phyloP scores from a whole-genome alignment of 2,797 vertebrate genomes.

The Silurus lanzhouensis region DNA sequence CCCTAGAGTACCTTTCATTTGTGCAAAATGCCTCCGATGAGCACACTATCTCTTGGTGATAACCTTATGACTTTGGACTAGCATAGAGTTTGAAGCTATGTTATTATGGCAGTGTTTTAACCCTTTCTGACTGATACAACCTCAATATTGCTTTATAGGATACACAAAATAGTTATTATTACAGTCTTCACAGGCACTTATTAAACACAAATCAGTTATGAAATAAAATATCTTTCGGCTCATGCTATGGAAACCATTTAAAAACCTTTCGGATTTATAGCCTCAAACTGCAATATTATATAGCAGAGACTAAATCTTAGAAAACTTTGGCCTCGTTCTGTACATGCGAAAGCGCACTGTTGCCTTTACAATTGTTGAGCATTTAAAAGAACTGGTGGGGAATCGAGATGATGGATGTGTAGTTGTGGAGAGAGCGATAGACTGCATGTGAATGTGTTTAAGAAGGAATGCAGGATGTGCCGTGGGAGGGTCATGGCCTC shows the following conservation, averaged over 20 bases:
- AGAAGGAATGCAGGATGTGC: constrained; percentile 74
- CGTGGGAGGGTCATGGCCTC: constrained; percentile 70
- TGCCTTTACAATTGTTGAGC: constrained; percentile 21
- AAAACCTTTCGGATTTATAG: neutral
- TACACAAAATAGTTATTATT: neutral
- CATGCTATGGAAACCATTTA: constrained; percentile 1
- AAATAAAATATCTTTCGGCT: neutral
- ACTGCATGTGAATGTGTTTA: constrained; percentile 78
- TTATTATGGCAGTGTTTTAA: neutral
- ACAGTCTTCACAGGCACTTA: neutral
- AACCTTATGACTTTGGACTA: neutral
- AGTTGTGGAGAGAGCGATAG: constrained; percentile 25
- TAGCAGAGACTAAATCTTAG: neutral
- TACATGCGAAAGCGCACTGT: constrained; percentile 9
- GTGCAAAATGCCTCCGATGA: neutral
- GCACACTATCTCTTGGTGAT: neutral
- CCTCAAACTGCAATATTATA: neutral
- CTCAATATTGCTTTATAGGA: neutral
- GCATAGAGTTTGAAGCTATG: neutral
- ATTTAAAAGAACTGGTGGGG: constrained; percentile 10
- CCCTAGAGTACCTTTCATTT: neutral
- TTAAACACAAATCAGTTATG: neutral
- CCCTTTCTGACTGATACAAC: neutral
- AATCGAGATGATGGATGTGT: constrained; percentile 36
- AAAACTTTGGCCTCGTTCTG: neutral